phyloP scores from a whole-genome alignment of 1,140 invertebrate genomes.

The Belonocnema kinseyi region DNA sequence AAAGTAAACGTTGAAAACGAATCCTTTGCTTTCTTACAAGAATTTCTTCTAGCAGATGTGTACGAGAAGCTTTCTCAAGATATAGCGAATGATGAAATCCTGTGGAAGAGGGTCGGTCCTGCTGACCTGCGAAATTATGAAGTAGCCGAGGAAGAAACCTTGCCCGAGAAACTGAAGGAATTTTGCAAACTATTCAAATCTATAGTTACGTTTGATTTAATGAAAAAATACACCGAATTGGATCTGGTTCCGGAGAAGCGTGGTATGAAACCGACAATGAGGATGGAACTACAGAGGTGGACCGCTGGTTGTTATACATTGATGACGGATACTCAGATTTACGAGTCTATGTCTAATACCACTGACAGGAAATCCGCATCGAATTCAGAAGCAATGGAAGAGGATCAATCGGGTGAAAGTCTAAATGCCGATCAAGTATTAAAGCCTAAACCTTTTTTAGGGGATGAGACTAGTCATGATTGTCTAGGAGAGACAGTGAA shows the following conservation, averaged over 20 bases:
- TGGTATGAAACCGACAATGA: conserved; percentile 67
- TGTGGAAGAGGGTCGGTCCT: conserved; percentile 79
- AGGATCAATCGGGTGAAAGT: conserved; percentile 50
- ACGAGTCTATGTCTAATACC: conserved; percentile 25
- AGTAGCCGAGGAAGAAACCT: conserved; percentile 71
- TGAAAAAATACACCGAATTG: conserved; percentile 81
- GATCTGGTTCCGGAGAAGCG: conserved; percentile 70
- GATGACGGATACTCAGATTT: conserved; percentile 58
- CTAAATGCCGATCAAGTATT: conserved; percentile 36
- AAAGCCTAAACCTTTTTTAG: neutral
- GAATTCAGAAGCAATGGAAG: conserved; percentile 51
- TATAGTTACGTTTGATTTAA: conserved; percentile 76
- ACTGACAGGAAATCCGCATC: conserved; percentile 29
- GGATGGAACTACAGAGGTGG: conserved; percentile 82
- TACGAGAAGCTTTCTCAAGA: conserved; percentile 73
- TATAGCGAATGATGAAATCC: conserved; percentile 71
- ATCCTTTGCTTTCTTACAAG: conserved; percentile 77
- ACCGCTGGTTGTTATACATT: conserved; percentile 80
- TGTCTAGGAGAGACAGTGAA: conserved; percentile 6
- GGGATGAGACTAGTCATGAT: conserved; percentile 9
- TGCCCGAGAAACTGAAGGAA: conserved; percentile 70
- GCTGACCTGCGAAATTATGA: conserved; percentile 80
- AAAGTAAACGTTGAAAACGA: conserved; percentile 77
- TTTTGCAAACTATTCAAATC: conserved; percentile 76
- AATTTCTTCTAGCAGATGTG: conserved; percentile 75